Percentiles rank a stretch among this genome's conserved stretches.
These are phyloP conservation scores for Chrysotoxum bicinctum DNA, from an alignment of 2,888 invertebrate species.

Conservation along the genomic window DNA sequence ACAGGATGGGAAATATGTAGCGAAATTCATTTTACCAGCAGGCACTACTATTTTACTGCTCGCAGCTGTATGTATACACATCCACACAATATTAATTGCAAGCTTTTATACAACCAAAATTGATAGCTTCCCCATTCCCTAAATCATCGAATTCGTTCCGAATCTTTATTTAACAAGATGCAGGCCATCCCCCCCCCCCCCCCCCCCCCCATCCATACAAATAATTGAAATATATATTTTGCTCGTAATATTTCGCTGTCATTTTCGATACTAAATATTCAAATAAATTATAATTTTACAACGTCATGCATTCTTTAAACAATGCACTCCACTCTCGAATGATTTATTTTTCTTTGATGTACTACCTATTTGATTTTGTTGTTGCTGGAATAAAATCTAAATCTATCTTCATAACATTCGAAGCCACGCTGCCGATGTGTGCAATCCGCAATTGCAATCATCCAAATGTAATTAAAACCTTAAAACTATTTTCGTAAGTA, in stretches of 20 bases:
- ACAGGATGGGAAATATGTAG: too few species aligned
- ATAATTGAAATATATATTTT: neutral
- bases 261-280: constrained; percentile 22
- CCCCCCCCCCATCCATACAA: neutral
- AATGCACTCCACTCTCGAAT: constrained; percentile 45
- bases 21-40: too few species aligned
- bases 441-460: constrained; percentile 68
- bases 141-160: neutral
- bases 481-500: constrained; percentile 58
- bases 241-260: constrained; percentile 19
- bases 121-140: constrained; percentile 13
- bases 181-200: neutral
- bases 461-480: constrained; percentile 65
- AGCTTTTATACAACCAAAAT: constrained; percentile 6
- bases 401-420: neutral
- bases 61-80: too few species aligned
- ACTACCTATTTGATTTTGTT: neutral
- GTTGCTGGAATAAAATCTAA: constrained; percentile 31
- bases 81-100: constrained; percentile 1
- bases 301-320: constrained; percentile 50
- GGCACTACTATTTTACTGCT: too few species aligned
- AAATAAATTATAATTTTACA: constrained; percentile 36
- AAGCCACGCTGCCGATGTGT: constrained; percentile 20
- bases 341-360: constrained; percentile 58
- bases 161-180: neutral